These are phyloP conservation scores for Tortrix viridana DNA, from an alignment of 2,888 invertebrate genomes.

Conservation along the genomic window DNA sequence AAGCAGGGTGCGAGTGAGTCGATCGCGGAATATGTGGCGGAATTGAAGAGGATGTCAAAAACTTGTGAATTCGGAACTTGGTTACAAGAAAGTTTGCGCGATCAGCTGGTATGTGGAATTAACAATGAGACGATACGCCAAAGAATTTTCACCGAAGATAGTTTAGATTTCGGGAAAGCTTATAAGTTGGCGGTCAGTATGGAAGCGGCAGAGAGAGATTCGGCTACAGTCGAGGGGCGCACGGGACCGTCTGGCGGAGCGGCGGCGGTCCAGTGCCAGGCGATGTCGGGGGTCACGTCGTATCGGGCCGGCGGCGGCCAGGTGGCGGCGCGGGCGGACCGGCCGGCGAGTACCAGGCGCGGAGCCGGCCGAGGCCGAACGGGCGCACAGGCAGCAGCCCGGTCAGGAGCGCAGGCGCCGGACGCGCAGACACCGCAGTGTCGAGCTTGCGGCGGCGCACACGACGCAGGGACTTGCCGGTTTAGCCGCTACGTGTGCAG, in stretches of 20 bases:
- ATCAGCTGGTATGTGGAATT: constrained; percentile 20
- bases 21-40: constrained; percentile 33
- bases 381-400: not conserved
- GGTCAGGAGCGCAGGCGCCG: not conserved
- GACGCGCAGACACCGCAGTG: not conserved
- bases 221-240: no score
- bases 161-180: not conserved
- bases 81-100: constrained; percentile 15
- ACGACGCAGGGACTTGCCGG: not conserved
- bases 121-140: constrained; percentile 2
- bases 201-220: no score
- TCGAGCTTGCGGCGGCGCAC: not conserved
- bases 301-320: no score
- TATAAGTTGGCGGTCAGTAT: constrained; percentile 2
- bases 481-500: constrained; percentile 1
- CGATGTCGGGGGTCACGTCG: not conserved
- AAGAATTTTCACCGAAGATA: constrained; percentile 10
- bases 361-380: constrained; percentile 1
- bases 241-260: not conserved
- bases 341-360: constrained; percentile 27
- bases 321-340: no score
- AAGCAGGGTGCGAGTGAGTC: constrained; percentile 32
- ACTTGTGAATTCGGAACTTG: constrained; percentile 35
- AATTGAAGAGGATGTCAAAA: constrained; percentile 38
- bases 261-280: not conserved